Evolutionary conservation across 2,888 invertebrate species (phyloP).

Genomic region (Agapostemon virescens): DNA sequence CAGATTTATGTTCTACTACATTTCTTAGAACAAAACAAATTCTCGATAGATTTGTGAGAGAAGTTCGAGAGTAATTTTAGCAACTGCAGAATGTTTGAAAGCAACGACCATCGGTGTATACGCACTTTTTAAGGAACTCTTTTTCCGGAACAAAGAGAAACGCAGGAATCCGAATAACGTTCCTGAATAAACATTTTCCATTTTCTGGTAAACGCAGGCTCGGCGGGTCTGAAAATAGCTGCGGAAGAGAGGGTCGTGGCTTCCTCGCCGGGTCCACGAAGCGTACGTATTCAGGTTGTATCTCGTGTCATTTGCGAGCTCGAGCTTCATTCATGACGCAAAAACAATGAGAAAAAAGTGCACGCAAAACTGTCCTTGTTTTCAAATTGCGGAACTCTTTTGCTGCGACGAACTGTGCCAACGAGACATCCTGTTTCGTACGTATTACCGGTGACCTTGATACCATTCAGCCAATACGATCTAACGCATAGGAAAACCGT

Average conservation of each 20-base stretch:
- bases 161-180: conserved; percentile 6
- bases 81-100: background rate
- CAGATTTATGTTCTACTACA: background rate
- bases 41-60: background rate
- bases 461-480: conserved; percentile 1
- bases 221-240: conserved; percentile 55
- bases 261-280: conserved; percentile 40
- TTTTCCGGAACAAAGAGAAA: background rate
- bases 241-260: conserved; percentile 48
- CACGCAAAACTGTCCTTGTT: background rate
- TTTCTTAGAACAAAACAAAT: background rate
- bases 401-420: background rate
- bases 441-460: background rate
- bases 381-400: background rate
- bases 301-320: background rate
- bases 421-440: conserved; percentile 6
- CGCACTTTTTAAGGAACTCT: background rate
- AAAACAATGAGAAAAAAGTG: background rate
- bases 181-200: conserved; percentile 51
- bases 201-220: conserved; percentile 52
- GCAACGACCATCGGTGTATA: background rate
- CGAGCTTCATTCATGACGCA: background rate
- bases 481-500: background rate
- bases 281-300: background rate
- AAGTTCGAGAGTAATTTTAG: background rate